Conservation (phyloP, 2,888 invertebrate genomes). For the Meta bourneti region DNA sequence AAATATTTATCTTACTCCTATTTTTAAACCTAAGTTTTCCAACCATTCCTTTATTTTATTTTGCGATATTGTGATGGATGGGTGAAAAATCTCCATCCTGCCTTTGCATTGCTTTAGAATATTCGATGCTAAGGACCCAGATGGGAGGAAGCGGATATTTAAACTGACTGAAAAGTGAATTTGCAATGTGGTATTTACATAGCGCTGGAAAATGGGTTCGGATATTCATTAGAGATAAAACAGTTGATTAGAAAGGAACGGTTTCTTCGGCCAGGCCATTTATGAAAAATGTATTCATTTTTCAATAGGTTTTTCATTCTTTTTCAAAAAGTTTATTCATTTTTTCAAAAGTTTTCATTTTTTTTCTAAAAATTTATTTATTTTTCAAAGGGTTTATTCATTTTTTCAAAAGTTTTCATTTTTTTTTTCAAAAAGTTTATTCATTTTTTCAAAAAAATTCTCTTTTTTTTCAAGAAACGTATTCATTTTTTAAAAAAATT, state of each 20-base stretch:
- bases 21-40: neutral
- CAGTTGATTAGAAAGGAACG: neutral
- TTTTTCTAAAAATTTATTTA: too few species aligned
- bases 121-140: neutral
- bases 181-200: neutral
- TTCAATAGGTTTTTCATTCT: neutral
- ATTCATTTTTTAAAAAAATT: too few species aligned
- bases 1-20: neutral
- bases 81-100: neutral
- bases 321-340: too few species aligned
- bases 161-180: neutral
- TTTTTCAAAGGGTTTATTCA: too few species aligned
- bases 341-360: too few species aligned
- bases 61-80: neutral
- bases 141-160: neutral
- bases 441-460: too few species aligned
- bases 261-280: neutral
- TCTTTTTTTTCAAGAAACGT: too few species aligned
- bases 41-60: neutral
- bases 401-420: too few species aligned
- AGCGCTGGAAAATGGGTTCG: neutral
- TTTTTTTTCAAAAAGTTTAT: too few species aligned
- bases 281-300: neutral
- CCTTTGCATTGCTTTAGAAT: neutral
- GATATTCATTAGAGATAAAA: neutral